Conservation (phyloP, 2,113 vertebrate species). For the Rhinogobius similis region DNA sequence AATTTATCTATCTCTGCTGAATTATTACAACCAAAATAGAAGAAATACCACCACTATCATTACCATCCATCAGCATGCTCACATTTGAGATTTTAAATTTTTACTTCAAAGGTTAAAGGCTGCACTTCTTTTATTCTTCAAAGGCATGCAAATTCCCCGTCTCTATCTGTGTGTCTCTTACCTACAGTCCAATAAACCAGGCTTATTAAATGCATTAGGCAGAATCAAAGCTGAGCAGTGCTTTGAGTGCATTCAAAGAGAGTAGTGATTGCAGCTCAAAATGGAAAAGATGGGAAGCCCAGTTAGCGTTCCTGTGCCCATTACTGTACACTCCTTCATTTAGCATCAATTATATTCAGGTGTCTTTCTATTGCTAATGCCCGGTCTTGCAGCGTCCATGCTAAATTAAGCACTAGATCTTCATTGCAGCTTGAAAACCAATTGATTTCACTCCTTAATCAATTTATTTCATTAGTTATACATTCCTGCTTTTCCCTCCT, state of each 20-base stretch:
- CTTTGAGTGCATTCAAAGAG: constrained; percentile 62
- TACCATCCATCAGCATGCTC: constrained; percentile 55
- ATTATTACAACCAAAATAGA: constrained; percentile 29
- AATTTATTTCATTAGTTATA: constrained; percentile 94
- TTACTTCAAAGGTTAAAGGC: constrained; percentile 59
- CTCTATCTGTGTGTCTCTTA: constrained; percentile 39
- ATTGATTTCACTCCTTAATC: constrained; percentile 93
- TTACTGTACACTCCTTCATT: constrained; percentile 85
- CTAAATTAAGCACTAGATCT: constrained; percentile 93
- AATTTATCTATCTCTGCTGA: constrained; percentile 31
- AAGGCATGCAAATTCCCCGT: constrained; percentile 72
- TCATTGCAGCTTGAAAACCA: constrained; percentile 85
- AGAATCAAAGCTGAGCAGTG: constrained; percentile 73
- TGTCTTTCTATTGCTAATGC: constrained; percentile 83
- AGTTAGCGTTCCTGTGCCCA: constrained; percentile 72
- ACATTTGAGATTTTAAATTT: constrained; percentile 35
- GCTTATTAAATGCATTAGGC: constrained; percentile 78
- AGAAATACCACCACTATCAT: constrained; percentile 47
- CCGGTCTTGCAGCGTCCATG: constrained; percentile 82
- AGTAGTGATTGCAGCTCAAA: constrained; percentile 52
- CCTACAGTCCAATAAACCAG: constrained; percentile 60
- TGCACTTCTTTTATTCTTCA: constrained; percentile 69
- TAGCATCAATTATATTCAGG: constrained; percentile 86
- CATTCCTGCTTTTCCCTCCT: constrained; percentile 78
- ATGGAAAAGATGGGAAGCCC: constrained; percentile 60